Conservation (phyloP, 2,113 vertebrate species). For the Solea solea region DNA sequence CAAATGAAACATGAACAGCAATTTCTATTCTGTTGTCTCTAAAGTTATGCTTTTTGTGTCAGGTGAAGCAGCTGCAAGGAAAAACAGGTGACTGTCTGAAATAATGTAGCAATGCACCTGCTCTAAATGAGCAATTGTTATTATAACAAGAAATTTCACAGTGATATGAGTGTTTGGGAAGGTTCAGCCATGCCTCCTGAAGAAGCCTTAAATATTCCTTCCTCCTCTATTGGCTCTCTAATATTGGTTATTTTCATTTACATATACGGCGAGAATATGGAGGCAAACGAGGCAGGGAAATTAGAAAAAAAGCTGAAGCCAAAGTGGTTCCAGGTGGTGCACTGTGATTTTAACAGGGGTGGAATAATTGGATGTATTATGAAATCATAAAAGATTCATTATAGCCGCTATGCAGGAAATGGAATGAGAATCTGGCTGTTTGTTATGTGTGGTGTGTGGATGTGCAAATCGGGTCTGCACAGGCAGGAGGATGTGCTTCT, state of each 20-base stretch:
- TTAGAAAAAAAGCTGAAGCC: slow-evolving; percentile 59
- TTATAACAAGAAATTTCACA: slow-evolving; percentile 18
- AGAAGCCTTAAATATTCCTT: slow-evolving; percentile 34
- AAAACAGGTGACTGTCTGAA: slow-evolving; percentile 30
- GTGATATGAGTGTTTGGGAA: slow-evolving; percentile 16
- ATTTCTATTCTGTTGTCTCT: slow-evolving; percentile 17
- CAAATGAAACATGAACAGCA: slow-evolving; percentile 18
- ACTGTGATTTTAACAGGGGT: slow-evolving; percentile 72
- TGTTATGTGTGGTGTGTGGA: slow-evolving; percentile 53
- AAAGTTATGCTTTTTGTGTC: slow-evolving; percentile 24
- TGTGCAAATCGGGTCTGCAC: slow-evolving; percentile 49
- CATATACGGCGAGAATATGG: slow-evolving; percentile 59
- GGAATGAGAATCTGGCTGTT: slow-evolving; percentile 61
- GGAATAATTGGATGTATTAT: slow-evolving; percentile 77
- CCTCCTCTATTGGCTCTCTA: slow-evolving; percentile 17
- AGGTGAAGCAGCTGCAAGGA: slow-evolving; percentile 28
- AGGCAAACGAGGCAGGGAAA: slow-evolving; percentile 64
- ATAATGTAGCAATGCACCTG: neutral
- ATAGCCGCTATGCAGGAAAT: slow-evolving; percentile 65
- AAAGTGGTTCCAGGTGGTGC: slow-evolving; percentile 78
- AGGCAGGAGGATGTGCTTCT: slow-evolving; percentile 27
- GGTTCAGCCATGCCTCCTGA: slow-evolving; percentile 17
- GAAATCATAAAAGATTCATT: slow-evolving; percentile 80
- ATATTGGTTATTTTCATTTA: slow-evolving; percentile 62
- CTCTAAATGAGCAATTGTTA: slow-evolving; percentile 18